Conservation (phyloP, 2,113 vertebrate species). For the Tragelaphus strepsiceros region DNA sequence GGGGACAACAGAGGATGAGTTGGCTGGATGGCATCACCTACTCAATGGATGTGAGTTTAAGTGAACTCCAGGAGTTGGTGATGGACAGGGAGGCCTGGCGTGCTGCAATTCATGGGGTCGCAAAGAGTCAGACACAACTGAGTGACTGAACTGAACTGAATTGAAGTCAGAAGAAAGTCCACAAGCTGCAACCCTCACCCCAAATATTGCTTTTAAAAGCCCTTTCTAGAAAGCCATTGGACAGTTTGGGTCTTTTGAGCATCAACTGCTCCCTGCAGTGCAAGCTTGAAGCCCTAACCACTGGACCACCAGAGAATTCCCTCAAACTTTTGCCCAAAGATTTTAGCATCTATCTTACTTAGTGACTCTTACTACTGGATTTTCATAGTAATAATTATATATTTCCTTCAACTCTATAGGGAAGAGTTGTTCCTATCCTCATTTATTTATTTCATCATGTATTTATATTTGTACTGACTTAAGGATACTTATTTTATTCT, state of each 20-base stretch:
- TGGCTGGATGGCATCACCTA: no score
- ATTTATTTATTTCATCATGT: neutral
- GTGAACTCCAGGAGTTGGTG: no score
- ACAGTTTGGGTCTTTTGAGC: neutral
- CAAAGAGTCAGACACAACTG: no score
- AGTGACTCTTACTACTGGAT: neutral
- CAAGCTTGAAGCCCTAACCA: neutral
- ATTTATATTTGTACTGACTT: neutral
- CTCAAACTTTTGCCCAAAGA: neutral
- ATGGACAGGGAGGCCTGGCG: no score
- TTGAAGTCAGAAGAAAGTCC: neutral
- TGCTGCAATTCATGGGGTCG: no score
- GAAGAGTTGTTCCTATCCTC: neutral
- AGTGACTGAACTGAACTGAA: no score
- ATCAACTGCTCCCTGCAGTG: neutral
- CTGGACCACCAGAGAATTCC: neutral
- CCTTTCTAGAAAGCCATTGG: neutral
- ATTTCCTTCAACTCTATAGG: neutral
- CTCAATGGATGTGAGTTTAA: fast-evolving
- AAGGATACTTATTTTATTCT: neutral
- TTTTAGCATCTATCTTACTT: neutral
- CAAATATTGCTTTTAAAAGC: neutral
- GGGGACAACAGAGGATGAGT: no score
- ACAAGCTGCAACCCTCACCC: neutral
- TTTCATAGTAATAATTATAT: neutral